Percentiles rank a stretch among this genome's conserved stretches.
These are phyloP conservation scores for Enteromius paludinosus DNA, from an alignment of 2,797 vertebrate species.

Conservation along the genomic window DNA sequence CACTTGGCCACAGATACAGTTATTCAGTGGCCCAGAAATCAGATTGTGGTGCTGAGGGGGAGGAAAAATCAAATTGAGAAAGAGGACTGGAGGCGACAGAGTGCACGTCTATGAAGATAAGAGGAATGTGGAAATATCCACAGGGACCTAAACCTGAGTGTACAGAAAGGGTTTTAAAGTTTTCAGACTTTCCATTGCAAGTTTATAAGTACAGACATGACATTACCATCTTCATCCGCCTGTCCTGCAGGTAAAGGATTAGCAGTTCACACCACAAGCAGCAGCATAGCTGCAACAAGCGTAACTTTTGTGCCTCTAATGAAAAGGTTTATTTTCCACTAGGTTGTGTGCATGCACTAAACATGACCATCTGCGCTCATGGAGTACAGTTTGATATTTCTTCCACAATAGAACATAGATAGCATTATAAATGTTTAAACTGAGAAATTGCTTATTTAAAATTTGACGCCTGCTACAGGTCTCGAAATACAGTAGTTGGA, in stretches of 20 bases:
- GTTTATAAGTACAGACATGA: conserved; percentile 24
- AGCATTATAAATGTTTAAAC: no score
- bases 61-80: conserved; percentile 61
- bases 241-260: conserved; percentile 27
- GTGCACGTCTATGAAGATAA: conserved; percentile 56
- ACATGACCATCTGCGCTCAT: no score
- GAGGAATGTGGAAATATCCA: conserved; percentile 49
- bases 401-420: no score
- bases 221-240: background rate
- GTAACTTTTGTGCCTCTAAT: background rate
- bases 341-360: background rate
- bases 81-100: conserved; percentile 51
- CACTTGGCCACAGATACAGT: conserved; percentile 63
- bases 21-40: conserved; percentile 64
- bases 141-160: conserved; percentile 45
- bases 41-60: conserved; percentile 59
- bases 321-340: background rate
- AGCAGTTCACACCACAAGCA: background rate
- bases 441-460: no score
- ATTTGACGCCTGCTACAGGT: no score
- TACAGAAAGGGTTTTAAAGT: conserved; percentile 41
- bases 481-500: no score
- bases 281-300: background rate
- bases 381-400: no score
- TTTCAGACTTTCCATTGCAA: conserved; percentile 37